Base-by-base conservation (phyloP, 2,888 invertebrate species). In the Phaonia tiefii region DNA sequence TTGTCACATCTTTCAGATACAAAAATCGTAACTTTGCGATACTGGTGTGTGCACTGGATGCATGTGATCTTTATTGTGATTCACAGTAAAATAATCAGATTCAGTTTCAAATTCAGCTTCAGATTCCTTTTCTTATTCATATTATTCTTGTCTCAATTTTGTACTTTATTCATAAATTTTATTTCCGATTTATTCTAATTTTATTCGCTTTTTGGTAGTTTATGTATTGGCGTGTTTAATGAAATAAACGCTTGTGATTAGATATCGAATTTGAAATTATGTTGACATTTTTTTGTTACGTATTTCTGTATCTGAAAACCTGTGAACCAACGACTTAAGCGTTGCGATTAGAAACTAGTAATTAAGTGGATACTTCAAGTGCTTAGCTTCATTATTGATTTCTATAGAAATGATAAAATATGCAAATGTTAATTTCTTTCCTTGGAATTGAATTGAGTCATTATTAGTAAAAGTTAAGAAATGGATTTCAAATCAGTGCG, bases 1-100 rank as follows among this genome's bases (percentile, higher is more conserved):
- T 60, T 60, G 60, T 60, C 60, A 60, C 60, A 60, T 39, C 37
- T 37, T 60, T 37, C 20, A 39, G 60, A 60, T 60, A 44, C n/a
- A n/a, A n/a, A n/a, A n/a, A n/a, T n/a, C n/a, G n/a, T n/a, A n/a
- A n/a, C n/a, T n/a, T n/a, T n/a, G n/a, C n/a, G n/a, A n/a, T n/a
- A n/a, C n/a, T n/a, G n/a, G n/a, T n/a, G n/a, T n/a, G n/a, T n/a
- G n/a, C n/a, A n/a, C n/a, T n/a, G n/a, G n/a, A n/a, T n/a, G n/a
- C n/a, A n/a, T n/a, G n/a, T n/a, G n/a, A n/a, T n/a, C n/a, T n/a
- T n/a, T n/a, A n/a, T n/a, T n/a, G n/a, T n/a, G n/a, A n/a, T n/a
- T n/a, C n/a, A n/a, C n/a, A n/a, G n/a, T n/a, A n/a, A n/a, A n/a
- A n/a, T n/a, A n/a, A n/a, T n/a, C n/a, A n/a, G n/a, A n/a, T n/a